Conservation (phyloP, 2,888 invertebrate species). For the Piscicola geometra region DNA sequence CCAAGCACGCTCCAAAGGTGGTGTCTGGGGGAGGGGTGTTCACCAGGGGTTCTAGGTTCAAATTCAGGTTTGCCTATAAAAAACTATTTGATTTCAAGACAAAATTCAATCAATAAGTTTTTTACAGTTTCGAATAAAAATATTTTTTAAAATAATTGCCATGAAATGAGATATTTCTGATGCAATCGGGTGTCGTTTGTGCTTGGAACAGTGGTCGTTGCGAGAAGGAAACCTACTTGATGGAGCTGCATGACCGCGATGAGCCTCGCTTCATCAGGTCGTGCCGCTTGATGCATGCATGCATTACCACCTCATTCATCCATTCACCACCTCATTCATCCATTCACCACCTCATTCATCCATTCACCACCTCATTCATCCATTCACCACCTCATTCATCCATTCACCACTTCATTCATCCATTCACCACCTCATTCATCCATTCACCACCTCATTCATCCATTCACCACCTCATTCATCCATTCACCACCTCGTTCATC, state of each 20-base stretch:
- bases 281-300: not conserved
- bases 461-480: too few species aligned
- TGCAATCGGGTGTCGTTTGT: too few species aligned
- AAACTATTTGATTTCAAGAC: not conserved
- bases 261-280: constrained; percentile 53
- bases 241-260: constrained; percentile 57
- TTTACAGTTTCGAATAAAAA: too few species aligned
- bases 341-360: not conserved
- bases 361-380: not conserved
- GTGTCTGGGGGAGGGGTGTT: constrained; percentile 85
- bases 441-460: too few species aligned
- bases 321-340: too few species aligned
- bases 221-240: constrained; percentile 81
- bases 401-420: too few species aligned
- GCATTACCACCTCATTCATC: not conserved
- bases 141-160: too few species aligned
- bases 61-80: constrained; percentile 62
- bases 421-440: too few species aligned
- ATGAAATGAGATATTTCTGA: too few species aligned
- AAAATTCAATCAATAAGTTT: too few species aligned
- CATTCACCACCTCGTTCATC: too few species aligned
- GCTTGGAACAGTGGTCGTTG: constrained; percentile 69
- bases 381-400: too few species aligned
- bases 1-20: constrained; percentile 75
- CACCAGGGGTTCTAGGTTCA: constrained; percentile 88